phyloP scores from a whole-genome alignment of 2,888 invertebrate genomes.

The Thyatira batis region DNA sequence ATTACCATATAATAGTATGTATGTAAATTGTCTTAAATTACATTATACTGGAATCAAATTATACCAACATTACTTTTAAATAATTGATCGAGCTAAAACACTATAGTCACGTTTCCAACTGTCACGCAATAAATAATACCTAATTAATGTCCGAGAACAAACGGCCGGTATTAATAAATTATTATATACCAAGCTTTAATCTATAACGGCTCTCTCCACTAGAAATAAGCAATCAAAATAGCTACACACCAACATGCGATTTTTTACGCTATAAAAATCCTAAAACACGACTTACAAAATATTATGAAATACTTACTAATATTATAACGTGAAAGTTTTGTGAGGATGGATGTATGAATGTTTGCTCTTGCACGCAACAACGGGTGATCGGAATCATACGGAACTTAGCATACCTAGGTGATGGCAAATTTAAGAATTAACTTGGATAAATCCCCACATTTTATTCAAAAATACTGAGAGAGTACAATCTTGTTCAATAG shows the following conservation, averaged over 20 bases:
- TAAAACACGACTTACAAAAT: not conserved
- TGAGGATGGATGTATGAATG: too few species aligned
- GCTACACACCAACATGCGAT: not conserved
- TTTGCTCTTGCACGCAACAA: too few species aligned
- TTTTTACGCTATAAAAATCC: not conserved
- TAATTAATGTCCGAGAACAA: not conserved
- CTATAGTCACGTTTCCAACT: slow-evolving; percentile 2
- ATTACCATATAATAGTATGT: too few species aligned
- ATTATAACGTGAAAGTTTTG: not conserved
- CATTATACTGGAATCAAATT: not conserved
- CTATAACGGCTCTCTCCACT: not conserved
- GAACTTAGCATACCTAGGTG: too few species aligned
- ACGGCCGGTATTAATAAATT: not conserved
- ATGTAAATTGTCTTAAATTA: slow-evolving; percentile 1
- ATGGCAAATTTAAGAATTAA: too few species aligned
- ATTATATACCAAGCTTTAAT: not conserved
- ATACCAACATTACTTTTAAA: slow-evolving; percentile 1
- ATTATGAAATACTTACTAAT: not conserved
- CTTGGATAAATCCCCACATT: too few species aligned
- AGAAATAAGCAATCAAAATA: not conserved
- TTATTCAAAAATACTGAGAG: too few species aligned
- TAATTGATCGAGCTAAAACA: slow-evolving; percentile 3
- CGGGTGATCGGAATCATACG: too few species aligned
- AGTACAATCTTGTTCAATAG: too few species aligned
- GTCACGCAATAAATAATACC: slow-evolving; percentile 5